Base-by-base conservation (phyloP, 2,113 vertebrate genomes). In the Aythya baeri region DNA sequence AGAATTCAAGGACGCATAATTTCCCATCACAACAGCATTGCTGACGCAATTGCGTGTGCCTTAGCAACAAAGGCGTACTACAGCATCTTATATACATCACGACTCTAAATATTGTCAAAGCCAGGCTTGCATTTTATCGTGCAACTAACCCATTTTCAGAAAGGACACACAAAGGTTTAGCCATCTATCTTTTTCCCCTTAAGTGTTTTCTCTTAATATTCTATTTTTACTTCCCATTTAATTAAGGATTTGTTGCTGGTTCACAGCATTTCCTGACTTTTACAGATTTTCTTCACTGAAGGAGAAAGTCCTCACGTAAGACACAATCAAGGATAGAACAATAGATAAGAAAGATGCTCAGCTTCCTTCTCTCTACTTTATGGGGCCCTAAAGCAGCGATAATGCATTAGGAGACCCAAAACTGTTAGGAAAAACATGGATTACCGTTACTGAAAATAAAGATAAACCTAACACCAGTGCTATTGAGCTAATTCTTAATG, bases 1-100 rank as follows among this genome's bases (percentile, higher is more conserved):
- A 57, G 59, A 83, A 50, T 67, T 93, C 94, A 97, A 96, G 77
- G 91, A 76, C 82, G 59, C 86, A 55, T 58, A 44, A 93, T 92
- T 93, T 84, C 61, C 71, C 83, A 96, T 85, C 92, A 94, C 63
- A 93, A 89, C 79, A 73, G 73, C 84, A 90, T 0, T 12, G 7
- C 89, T 92, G 89, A 92, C 12, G 74, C 89, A 96, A 96, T 1
- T 23, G 63, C 6, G 9, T 54, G 81, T 61, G 88, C 93, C 93
- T 94, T 95, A 96, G 92, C 95, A 97, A 97, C 95, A 91, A 96
- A 93, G 76, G 86, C 77, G 0, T 93, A 96, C 84, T 90, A 96
- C 76, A 86, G 89, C 78, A 96, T 88, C 96, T 95, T 83, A 86
- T 80, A 94, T 91, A 96, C 88, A 91, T 93, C 49, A 5, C 13